phyloP scores from a whole-genome alignment of 2,797 vertebrate species.

The Tolypeutes matacus region DNA sequence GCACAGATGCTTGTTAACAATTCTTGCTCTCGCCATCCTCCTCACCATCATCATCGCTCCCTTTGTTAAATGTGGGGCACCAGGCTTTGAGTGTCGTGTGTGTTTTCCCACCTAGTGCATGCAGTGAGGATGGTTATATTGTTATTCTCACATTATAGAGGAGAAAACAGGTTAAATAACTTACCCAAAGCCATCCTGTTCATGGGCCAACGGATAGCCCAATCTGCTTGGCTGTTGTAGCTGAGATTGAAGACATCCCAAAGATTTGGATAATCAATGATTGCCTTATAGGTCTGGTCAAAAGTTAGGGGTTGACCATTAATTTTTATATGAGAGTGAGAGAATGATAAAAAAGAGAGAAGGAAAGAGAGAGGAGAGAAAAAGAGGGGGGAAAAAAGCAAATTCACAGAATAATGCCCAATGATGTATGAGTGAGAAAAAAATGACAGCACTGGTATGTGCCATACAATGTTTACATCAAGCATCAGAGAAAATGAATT shows the following conservation, averaged over 20 bases:
- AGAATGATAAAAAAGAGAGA: background rate
- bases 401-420: background rate
- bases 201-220: fast-evolving
- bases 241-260: background rate
- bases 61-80: background rate
- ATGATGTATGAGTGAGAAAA: background rate
- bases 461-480: background rate
- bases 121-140: background rate
- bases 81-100: background rate
- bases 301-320: background rate
- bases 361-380: background rate
- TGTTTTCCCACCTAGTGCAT: background rate
- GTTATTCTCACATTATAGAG: background rate
- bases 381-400: background rate
- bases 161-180: background rate
- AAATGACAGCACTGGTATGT: background rate
- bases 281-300: background rate
- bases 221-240: fast-evolving
- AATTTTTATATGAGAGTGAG: background rate
- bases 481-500: background rate
- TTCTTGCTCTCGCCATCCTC: fast-evolving
- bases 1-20: background rate
- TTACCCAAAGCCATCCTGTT: background rate
- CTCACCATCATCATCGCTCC: background rate
- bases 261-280: background rate